A percentile compares a stretch with the other conserved stretches of the same genome.
Conservation (phyloP, 2,888 invertebrate genomes). For the Tetranychus piercei region DNA sequence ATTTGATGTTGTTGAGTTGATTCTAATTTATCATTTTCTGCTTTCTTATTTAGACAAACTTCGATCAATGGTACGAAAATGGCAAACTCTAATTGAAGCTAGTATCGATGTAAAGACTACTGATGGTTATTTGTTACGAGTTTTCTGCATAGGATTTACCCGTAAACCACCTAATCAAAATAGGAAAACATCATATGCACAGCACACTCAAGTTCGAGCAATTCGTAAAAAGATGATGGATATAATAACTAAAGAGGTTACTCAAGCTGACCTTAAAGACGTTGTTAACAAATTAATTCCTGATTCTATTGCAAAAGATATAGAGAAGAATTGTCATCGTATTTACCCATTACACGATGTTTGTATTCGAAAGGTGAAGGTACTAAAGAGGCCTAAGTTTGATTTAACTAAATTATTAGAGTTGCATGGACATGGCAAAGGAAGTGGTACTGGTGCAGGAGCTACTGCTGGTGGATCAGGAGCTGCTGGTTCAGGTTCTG, state of each 20-base stretch:
- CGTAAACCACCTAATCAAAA: constrained; percentile 82
- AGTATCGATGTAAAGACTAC: constrained; percentile 94
- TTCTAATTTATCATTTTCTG: not conserved
- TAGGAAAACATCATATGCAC: constrained; percentile 94
- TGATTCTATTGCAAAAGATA: constrained; percentile 96
- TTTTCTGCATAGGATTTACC: constrained; percentile 98
- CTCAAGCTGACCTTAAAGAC: constrained; percentile 73
- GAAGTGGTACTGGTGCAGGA: constrained; percentile 29
- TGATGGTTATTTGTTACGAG: constrained; percentile 81
- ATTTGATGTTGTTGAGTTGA: not conserved
- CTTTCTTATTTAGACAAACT: constrained; percentile 55
- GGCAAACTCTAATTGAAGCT: constrained; percentile 92
- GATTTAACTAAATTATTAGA: constrained; percentile 87
- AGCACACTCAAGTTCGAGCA: constrained; percentile 68
- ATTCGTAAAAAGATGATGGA: constrained; percentile 97
- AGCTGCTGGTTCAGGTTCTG: constrained; percentile 32
- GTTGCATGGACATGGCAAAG: constrained; percentile 67
- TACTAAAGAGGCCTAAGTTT: constrained; percentile 93
- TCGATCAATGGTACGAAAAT: constrained; percentile 98
- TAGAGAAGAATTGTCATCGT: constrained; percentile 87
- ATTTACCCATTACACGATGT: constrained; percentile 97
- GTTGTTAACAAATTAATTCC: constrained; percentile 91
- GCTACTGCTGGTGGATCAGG: constrained; percentile 32
- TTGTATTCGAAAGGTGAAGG: constrained; percentile 95
- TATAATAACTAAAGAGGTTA: constrained; percentile 77